phyloP scores from a whole-genome alignment of 2,888 invertebrate genomes.

The Tetragonisca angustula region DNA sequence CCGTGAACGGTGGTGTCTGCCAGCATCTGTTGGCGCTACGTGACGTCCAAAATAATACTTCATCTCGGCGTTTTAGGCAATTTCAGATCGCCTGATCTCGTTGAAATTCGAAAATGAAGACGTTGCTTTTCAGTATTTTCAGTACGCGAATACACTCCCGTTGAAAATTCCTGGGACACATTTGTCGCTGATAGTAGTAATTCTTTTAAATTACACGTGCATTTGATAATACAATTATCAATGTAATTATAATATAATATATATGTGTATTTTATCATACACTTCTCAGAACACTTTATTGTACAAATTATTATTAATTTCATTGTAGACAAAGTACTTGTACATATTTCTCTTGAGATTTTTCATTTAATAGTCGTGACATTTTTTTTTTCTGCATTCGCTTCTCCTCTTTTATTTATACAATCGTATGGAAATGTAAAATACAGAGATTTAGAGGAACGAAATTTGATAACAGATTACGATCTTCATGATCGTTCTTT shows the following conservation, averaged over 20 bases:
- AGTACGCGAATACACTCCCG: background rate
- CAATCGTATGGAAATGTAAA: background rate
- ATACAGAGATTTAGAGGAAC: background rate
- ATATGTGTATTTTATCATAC: too few relatives aligned
- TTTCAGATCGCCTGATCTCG: too few relatives aligned
- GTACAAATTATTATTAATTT: too few relatives aligned
- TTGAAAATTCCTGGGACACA: too few relatives aligned
- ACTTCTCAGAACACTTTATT: too few relatives aligned
- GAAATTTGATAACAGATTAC: conserved; percentile 38
- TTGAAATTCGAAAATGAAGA: background rate
- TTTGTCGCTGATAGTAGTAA: too few relatives aligned
- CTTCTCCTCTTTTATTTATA: background rate
- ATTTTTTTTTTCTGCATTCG: background rate
- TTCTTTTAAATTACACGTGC: too few relatives aligned
- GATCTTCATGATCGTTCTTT: conserved; percentile 42
- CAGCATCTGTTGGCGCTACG: background rate
- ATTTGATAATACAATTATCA: too few relatives aligned
- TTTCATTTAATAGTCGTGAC: background rate
- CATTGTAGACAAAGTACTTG: too few relatives aligned
- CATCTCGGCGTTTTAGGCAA: background rate
- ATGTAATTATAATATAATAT: too few relatives aligned
- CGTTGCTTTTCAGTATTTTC: too few relatives aligned
- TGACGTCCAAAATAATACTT: background rate
- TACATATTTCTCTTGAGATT: too few relatives aligned
- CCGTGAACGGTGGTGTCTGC: background rate